Evolutionary conservation across 1,140 invertebrate species (phyloP).

Genomic region (Diploscapter pachys): DNA sequence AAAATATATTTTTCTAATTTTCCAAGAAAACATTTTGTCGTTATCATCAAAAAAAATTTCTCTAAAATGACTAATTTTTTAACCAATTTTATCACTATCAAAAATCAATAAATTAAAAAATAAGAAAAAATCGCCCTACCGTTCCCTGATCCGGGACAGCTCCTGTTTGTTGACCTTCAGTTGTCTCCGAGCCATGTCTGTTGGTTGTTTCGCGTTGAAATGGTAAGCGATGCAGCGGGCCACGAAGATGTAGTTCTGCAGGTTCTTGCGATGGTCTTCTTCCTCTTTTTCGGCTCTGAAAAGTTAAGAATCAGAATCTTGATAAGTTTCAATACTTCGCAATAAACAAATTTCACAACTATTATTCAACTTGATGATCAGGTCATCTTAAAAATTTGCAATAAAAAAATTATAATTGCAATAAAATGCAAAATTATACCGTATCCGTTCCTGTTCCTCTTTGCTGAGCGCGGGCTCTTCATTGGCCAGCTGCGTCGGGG

Average conservation of each 20-base stretch:
- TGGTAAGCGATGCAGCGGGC: constrained; percentile 96
- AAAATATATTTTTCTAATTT: constrained; percentile 1
- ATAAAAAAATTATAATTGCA: not conserved
- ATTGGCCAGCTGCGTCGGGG: constrained; percentile 26
- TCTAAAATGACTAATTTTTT: too few relatives aligned
- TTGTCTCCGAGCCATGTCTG: constrained; percentile 87
- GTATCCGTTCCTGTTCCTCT: constrained; percentile 56
- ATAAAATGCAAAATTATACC: constrained; percentile 25
- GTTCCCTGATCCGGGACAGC: constrained; percentile 85
- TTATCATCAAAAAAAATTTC: too few relatives aligned
- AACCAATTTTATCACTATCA: too few relatives aligned
- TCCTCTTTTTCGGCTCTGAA: constrained; percentile 73
- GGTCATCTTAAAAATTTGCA: too few relatives aligned
- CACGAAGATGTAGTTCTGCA: constrained; percentile 97
- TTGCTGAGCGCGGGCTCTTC: constrained; percentile 43
- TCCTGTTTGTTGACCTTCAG: constrained; percentile 93
- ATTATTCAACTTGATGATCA: too few relatives aligned
- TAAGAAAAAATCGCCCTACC: constrained; percentile 66
- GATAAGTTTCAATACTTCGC: not conserved
- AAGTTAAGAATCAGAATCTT: not conserved
- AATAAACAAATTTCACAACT: too few relatives aligned
- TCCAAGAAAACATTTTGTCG: not conserved
- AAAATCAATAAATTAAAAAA: too few relatives aligned
- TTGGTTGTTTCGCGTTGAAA: constrained; percentile 98
- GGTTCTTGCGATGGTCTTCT: constrained; percentile 82